Evolutionary conservation across 2,888 invertebrate genomes (phyloP), one percentile per base, ranked within the genome.

Genomic region (Phyllotreta striolata): DNA sequence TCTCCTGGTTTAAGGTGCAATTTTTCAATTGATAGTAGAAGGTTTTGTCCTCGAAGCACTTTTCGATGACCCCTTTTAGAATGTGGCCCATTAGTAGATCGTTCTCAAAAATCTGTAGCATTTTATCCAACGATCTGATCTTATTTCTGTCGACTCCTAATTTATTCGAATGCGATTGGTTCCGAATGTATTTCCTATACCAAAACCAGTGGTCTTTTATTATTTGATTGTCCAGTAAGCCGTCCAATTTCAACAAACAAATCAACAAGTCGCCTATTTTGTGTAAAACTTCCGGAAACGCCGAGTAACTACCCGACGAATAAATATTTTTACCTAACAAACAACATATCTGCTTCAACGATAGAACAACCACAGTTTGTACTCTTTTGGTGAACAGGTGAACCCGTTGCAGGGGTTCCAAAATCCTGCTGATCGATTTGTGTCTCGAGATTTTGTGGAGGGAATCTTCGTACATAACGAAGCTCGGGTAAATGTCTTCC

Each of bases 281-380:
- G 77, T 85, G 85, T 58, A 86, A 66, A 14, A 80, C 72, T 72
- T 82, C 81, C 10, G 79, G 77, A 77, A 81, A 82, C 64, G 76
- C 76, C 37, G 78, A 74, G 51, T 72, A 68, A 55, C 72, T 74
- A 64, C 69, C 75, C 38, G 76, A 76, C 43, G 72, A 70, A 69
- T 78, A 77, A 62, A 75, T 77, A 63, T 82, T 84, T 74, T 84
- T 85, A 55, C 83, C 84, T 72, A 88, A 87, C 55, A 93, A 84
- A 1, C 90, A 88, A 75, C 89, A 87, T 54, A 95, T 81, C 82
- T 96, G 95, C 64, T 86, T 86, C 69, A 94, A 84, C 9, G 93
- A 82, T 78, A 91, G 89, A 60, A 85, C 85, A 0, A 90, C 84
- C 1, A 93, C 88, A 67, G 90, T 87, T 77, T 91, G 87, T 73